Conservation (phyloP, 1,140 invertebrate species). For the Drosophila navojoa region DNA sequence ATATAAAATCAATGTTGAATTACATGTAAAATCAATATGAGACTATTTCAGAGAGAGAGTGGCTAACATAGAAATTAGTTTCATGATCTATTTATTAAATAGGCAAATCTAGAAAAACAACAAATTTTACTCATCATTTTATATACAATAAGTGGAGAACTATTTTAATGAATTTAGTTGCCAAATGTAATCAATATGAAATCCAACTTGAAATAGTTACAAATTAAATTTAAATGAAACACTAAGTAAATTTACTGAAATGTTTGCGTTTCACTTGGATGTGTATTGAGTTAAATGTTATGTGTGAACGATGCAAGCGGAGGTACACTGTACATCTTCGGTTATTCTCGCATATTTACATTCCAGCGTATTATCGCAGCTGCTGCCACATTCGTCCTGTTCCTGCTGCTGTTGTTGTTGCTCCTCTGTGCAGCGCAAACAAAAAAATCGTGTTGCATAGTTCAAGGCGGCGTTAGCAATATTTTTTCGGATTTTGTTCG, state of each 20-base stretch:
- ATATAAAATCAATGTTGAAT: no score
- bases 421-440: constrained; percentile 52
- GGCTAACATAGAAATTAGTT: no score
- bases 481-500: constrained; percentile 41
- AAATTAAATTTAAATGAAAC: not conserved
- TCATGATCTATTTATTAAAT: no score
- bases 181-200: no score
- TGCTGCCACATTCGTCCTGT: constrained; percentile 89
- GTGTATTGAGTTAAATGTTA: not conserved
- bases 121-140: no score
- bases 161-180: no score
- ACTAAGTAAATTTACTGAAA: not conserved
- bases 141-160: no score
- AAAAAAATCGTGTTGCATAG: constrained; percentile 39
- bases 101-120: no score
- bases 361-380: constrained; percentile 90
- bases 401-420: constrained; percentile 30
- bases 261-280: not conserved
- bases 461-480: constrained; percentile 38
- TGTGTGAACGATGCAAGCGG: constrained; percentile 34
- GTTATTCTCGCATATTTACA: constrained; percentile 85
- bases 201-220: not conserved
- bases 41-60: no score
- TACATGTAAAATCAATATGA: no score
- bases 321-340: constrained; percentile 25